Percentiles rank a stretch among this genome's conserved stretches.
Evolutionary conservation across 2,113 vertebrate species (phyloP).

Genomic region (Erythrocercus mccallii): DNA sequence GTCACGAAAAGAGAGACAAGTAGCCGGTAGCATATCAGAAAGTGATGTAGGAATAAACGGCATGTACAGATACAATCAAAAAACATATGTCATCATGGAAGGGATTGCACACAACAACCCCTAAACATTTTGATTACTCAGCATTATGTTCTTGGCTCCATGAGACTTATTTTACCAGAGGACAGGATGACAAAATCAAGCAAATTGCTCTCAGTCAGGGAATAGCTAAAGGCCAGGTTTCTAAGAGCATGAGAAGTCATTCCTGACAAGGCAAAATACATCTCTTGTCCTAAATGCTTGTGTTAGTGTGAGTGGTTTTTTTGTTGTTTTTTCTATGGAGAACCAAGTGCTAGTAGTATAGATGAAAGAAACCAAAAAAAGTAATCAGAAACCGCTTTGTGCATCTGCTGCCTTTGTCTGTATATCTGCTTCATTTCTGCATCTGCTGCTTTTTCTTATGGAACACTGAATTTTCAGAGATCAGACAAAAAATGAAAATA

Average conservation of each 20-base stretch:
- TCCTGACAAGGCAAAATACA: neutral
- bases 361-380: neutral
- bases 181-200: neutral
- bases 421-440: neutral
- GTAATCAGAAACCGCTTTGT: neutral
- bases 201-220: neutral
- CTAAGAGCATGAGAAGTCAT: neutral
- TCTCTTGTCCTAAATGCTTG: neutral
- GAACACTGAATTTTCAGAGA: neutral
- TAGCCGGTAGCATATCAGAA: neutral
- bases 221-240: neutral
- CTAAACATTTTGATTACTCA: neutral
- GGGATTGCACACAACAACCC: neutral
- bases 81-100: neutral
- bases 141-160: neutral
- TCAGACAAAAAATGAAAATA: neutral
- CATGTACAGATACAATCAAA: neutral
- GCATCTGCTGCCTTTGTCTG: neutral
- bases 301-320: neutral
- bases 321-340: neutral
- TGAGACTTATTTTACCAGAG: neutral
- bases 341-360: neutral
- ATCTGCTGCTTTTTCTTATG: neutral
- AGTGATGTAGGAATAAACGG: neutral
- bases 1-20: constrained; percentile 3